phyloP scores from a whole-genome alignment of 2,888 invertebrate genomes.

The Polydrusus tereticollis region DNA sequence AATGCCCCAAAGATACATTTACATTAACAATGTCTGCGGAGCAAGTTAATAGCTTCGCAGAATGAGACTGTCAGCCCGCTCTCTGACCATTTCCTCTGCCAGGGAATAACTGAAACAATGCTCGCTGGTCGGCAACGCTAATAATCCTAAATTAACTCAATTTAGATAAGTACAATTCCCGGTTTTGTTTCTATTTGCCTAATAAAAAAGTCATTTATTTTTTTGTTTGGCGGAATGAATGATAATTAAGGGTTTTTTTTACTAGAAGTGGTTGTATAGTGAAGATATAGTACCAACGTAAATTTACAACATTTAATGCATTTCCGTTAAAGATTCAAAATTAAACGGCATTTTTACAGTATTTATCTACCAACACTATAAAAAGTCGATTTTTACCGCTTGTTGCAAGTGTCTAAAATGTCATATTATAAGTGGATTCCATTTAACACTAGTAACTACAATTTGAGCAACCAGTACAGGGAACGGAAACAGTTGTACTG shows the following conservation, averaged over 20 bases:
- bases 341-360: too few relatives aligned
- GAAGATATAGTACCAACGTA: background rate
- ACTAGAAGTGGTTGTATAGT: background rate
- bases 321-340: too few relatives aligned
- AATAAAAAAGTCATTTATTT: background rate
- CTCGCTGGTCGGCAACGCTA: conserved; percentile 51
- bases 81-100: conserved; percentile 53
- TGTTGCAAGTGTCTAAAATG: too few relatives aligned
- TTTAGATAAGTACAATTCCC: conserved; percentile 51
- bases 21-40: conserved; percentile 63
- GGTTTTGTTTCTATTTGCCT: conserved; percentile 29
- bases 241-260: background rate
- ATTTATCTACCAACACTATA: too few relatives aligned
- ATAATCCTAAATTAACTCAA: conserved; percentile 54
- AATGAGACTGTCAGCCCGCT: conserved; percentile 50
- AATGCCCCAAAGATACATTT: conserved; percentile 64
- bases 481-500: too few relatives aligned
- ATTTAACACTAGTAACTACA: too few relatives aligned
- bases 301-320: background rate
- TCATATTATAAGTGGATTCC: too few relatives aligned
- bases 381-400: too few relatives aligned
- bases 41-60: conserved; percentile 60
- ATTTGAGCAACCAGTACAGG: too few relatives aligned
- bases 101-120: conserved; percentile 53
- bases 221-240: background rate